Evolutionary conservation across 2,888 invertebrate species (phyloP).

Genomic region (Teleogryllus oceanicus): DNA sequence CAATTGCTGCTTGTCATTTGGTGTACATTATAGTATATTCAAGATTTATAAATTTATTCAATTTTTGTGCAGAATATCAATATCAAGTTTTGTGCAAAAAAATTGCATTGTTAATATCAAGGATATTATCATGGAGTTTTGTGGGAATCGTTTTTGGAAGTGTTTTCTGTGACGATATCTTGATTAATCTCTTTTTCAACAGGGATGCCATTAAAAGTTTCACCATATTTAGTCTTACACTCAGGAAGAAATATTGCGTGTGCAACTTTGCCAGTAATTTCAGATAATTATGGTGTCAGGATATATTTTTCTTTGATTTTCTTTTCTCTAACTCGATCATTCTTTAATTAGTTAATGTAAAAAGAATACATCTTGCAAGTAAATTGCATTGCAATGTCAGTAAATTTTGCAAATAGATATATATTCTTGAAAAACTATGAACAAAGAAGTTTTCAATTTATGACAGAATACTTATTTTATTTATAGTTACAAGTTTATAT

Average conservation of each 20-base stretch:
- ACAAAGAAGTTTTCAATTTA: not conserved
- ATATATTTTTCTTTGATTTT: conserved; percentile 1
- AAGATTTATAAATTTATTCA: not conserved
- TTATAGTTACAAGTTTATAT: not conserved
- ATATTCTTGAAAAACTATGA: not conserved
- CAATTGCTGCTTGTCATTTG: not conserved
- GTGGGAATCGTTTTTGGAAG: not conserved
- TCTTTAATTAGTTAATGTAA: not conserved
- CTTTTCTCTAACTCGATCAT: not conserved
- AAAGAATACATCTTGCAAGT: not conserved
- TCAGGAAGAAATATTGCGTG: not conserved
- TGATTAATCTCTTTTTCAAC: no score
- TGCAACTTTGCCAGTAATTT: not conserved
- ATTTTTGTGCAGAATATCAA: not conserved
- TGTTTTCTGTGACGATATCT: not conserved
- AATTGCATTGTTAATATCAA: not conserved
- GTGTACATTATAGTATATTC: not conserved
- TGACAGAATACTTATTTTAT: not conserved
- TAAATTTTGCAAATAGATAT: not conserved
- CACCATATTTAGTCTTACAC: not conserved
- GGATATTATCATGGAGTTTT: not conserved
- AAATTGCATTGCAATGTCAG: not conserved
- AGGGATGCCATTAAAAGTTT: not conserved
- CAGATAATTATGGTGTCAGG: not conserved
- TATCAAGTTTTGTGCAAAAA: not conserved